Base-by-base conservation (phyloP, 2,113 vertebrate species). In the Rhegmatorhina hoffmannsi region DNA sequence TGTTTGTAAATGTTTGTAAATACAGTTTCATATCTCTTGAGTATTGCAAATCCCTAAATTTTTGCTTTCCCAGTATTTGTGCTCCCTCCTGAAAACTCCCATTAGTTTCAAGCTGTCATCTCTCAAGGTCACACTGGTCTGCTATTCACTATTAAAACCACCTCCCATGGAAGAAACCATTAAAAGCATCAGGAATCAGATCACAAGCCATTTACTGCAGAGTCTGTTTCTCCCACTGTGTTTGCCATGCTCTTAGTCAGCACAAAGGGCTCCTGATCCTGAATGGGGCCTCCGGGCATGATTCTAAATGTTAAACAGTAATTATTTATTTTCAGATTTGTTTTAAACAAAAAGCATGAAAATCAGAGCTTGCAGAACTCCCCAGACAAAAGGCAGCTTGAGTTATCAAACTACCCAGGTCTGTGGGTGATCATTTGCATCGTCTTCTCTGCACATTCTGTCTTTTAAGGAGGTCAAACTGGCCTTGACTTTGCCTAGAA, bases 1-100 rank as follows among this genome's bases (percentile, higher is more conserved):
- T 79, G 44, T 84, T 94, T 84, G 89, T 60, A 95, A 93, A 92
- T 82, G 91, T 93, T 96, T 95, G 86, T 90, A 94, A 94, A 94
- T 62, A 90, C 64, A 38, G 4, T 38, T 87, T 92, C 5, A 1
- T 60, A 55, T 64, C 83, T 26, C 92, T 78, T 40, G 79, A 52
- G 86, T 68, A 68, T 75, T 87, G 83, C 86, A 93, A 93, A 95
- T 94, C 76, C 72, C 43, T 78, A 56, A 31, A 78, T 93, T 92
- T 90, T 86, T 82, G 20, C 79, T 46, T 59, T 81, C 85, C 90
- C 92, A 90, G 86, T 84, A 91, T 94, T 87, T 92, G 52, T 74
- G 26, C 43, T 90, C 26, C 84, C 44, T 63, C 64, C 47, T 80
- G 50, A 84, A 86, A 88, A 47, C 60, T 70, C 85, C 72, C 47